phyloP scores from a whole-genome alignment of 2,113 vertebrate species.

The Laterallus jamaicensis region DNA sequence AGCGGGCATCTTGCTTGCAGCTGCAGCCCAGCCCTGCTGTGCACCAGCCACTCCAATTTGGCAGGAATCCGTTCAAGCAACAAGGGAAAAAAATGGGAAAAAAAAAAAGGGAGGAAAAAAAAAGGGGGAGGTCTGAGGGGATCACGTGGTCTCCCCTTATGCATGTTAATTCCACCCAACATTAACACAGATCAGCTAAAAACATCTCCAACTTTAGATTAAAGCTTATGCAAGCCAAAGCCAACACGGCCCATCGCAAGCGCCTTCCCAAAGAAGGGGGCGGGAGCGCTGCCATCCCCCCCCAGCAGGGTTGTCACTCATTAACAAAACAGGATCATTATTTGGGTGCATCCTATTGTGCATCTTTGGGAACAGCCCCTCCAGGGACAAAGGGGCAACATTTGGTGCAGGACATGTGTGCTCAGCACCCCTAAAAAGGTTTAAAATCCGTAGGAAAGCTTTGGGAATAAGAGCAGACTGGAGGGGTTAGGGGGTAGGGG shows the following conservation, averaged over 20 bases:
- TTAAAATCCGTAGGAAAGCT: neutral
- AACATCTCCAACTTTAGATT: slow-evolving; percentile 66
- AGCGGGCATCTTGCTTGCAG: neutral
- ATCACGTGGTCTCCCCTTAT: slow-evolving; percentile 40
- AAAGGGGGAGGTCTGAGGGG: neutral
- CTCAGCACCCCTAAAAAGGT: neutral
- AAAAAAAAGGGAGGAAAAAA: too few relatives aligned
- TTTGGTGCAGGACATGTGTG: fast-evolving
- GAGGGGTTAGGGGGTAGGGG: neutral
- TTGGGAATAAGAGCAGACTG: neutral
- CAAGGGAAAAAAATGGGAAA: too few relatives aligned
- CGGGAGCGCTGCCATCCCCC: neutral
- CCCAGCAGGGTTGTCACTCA: fast-evolving
- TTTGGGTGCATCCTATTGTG: too few relatives aligned
- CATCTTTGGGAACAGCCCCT: fast-evolving
- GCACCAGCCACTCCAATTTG: neutral
- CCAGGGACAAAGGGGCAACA: neutral
- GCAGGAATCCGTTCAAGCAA: slow-evolving; percentile 8
- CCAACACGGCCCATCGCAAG: neutral
- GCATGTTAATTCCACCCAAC: slow-evolving; percentile 65
- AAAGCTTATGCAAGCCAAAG: slow-evolving; percentile 60
- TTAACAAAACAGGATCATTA: fast-evolving
- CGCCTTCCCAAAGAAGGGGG: neutral
- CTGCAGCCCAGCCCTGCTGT: neutral
- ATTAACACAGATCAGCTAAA: slow-evolving; percentile 62